Conservation (phyloP, 2,888 invertebrate species). For the Clunio marinus region DNA sequence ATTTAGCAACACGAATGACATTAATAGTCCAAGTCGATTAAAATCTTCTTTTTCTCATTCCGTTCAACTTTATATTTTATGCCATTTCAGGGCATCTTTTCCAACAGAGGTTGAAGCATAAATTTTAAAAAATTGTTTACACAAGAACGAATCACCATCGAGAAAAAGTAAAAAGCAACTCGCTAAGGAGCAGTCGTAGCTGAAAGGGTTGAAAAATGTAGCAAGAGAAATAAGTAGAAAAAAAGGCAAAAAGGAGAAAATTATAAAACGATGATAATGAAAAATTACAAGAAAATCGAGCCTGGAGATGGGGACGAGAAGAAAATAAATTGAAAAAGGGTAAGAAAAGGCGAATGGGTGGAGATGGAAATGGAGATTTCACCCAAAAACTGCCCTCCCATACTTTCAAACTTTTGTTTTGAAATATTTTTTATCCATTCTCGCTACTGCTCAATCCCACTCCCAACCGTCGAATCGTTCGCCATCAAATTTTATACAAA, state of each 20-base stretch:
- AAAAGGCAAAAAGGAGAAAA: conserved; percentile 1
- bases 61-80: neutral
- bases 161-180: neutral
- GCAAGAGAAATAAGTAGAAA: conserved; percentile 11
- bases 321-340: conserved; percentile 24
- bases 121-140: neutral
- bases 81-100: neutral
- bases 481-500: neutral
- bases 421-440: no score
- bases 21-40: conserved; percentile 24
- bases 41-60: neutral
- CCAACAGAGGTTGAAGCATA: neutral
- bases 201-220: conserved; percentile 6
- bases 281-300: conserved; percentile 21
- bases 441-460: neutral
- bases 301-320: no score
- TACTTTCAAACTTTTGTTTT: neutral
- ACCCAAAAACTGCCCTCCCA: neutral
- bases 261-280: conserved; percentile 21
- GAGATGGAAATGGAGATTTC: no score
- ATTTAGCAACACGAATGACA: no score
- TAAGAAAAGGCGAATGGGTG: no score
- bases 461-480: neutral
- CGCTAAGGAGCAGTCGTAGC: conserved; percentile 13
- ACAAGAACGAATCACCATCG: no score